Evolutionary conservation across 2,888 invertebrate genomes (phyloP).

Genomic region (Leptinotarsa peninsularis): DNA sequence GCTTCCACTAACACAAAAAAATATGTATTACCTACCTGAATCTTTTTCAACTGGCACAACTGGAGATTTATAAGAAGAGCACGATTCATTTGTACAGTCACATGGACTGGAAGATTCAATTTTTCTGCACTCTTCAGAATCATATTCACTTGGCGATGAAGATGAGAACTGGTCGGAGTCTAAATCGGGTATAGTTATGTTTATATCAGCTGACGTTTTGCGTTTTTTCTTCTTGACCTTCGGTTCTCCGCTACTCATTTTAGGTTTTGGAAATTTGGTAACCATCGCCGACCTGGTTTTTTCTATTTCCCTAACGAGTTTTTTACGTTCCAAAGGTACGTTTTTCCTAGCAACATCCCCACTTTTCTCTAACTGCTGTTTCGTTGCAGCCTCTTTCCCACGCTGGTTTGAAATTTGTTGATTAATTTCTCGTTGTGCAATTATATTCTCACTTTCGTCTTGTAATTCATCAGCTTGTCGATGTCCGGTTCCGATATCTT

Average conservation of each 20-base stretch:
- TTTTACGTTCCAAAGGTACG: conserved; percentile 56
- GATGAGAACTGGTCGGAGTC: conserved; percentile 20
- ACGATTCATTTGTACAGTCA: conserved; percentile 42
- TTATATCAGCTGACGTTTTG: conserved; percentile 45
- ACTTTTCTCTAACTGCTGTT: conserved; percentile 59
- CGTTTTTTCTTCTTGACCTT: conserved; percentile 28
- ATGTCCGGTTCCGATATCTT: conserved; percentile 69
- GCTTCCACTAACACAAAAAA: not conserved
- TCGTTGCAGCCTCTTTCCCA: conserved; percentile 63
- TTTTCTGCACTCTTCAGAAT: not conserved
- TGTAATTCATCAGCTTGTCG: conserved; percentile 64
- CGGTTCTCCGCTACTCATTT: conserved; percentile 10
- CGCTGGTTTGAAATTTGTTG: conserved; percentile 61
- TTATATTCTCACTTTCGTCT: conserved; percentile 57
- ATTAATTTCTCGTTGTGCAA: conserved; percentile 43
- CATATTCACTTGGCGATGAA: conserved; percentile 3
- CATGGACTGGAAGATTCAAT: conserved; percentile 31
- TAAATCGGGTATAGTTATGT: conserved; percentile 48
- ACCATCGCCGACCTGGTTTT: conserved; percentile 54
- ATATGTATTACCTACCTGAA: conserved; percentile 13
- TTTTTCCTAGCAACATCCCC: conserved; percentile 52
- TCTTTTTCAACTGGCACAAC: conserved; percentile 8
- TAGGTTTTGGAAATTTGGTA: conserved; percentile 22
- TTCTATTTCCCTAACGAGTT: conserved; percentile 65
- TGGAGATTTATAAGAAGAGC: conserved; percentile 14